Conservation (phyloP, 2,888 invertebrate genomes). For the Hololepta plana region DNA sequence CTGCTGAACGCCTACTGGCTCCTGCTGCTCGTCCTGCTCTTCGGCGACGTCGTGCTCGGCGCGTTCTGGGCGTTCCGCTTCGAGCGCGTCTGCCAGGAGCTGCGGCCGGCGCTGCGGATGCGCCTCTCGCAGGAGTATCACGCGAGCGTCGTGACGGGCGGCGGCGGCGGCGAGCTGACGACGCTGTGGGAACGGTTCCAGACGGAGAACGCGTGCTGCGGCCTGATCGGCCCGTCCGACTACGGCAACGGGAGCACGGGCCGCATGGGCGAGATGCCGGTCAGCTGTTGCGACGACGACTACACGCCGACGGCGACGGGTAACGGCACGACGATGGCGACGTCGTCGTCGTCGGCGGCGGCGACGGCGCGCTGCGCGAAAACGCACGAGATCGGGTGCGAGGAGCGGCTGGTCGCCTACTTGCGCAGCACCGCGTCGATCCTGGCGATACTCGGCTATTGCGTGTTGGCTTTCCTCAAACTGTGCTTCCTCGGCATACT, state of each 20-base stretch:
- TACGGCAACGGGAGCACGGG: slow-evolving; percentile 23
- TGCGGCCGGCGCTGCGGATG: slow-evolving; percentile 41
- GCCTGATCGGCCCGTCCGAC: slow-evolving; percentile 35
- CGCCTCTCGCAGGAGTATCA: slow-evolving; percentile 52
- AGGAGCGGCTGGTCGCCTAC: slow-evolving; percentile 54
- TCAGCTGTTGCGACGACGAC: slow-evolving; percentile 21
- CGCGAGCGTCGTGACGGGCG: too few relatives aligned
- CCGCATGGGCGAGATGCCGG: slow-evolving; percentile 18
- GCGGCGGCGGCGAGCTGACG: slow-evolving; percentile 54
- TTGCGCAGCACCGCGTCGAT: slow-evolving; percentile 62
- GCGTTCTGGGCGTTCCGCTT: slow-evolving; percentile 73
- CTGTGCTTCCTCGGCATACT: slow-evolving; percentile 76
- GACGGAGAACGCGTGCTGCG: slow-evolving; percentile 59
- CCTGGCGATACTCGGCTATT: slow-evolving; percentile 55
- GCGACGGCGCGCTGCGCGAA: slow-evolving; percentile 17
- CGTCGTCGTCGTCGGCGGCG: slow-evolving; percentile 2
- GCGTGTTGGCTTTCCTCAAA: slow-evolving; percentile 77
- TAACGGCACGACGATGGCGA: slow-evolving; percentile 10
- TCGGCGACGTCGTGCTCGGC: slow-evolving; percentile 70
- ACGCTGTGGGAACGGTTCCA: slow-evolving; percentile 64
- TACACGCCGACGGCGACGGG: slow-evolving; percentile 10
- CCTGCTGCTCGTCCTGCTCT: slow-evolving; percentile 54
- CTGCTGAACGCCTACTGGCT: slow-evolving; percentile 74
- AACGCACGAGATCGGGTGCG: slow-evolving; percentile 41
- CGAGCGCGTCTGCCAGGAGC: slow-evolving; percentile 51